These are phyloP conservation scores for Lophura swinhoii DNA, from an alignment of 2,797 vertebrate species.

Conservation along the genomic window DNA sequence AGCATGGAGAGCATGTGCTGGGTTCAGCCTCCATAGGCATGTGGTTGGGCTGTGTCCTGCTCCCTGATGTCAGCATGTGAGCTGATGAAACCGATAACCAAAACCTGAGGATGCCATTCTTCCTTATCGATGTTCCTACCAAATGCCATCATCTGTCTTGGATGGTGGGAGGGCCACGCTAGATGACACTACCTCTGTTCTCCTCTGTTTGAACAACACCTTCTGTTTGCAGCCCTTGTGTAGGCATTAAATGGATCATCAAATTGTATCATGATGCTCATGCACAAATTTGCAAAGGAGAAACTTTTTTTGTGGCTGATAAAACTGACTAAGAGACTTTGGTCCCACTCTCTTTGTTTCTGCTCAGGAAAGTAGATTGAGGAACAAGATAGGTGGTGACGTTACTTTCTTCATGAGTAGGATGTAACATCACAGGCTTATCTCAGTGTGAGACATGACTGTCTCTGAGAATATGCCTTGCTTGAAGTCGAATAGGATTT, in stretches of 20 bases:
- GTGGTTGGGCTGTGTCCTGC: neutral
- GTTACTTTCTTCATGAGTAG: neutral
- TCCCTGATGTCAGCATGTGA: neutral
- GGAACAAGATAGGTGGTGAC: neutral
- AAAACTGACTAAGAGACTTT: neutral
- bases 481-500: neutral
- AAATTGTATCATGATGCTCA: fast-evolving
- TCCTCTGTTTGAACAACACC: neutral
- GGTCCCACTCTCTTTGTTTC: neutral
- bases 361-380: neutral
- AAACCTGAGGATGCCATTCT: too few species aligned
- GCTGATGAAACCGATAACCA: neutral
- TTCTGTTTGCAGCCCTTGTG: neutral
- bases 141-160: neutral
- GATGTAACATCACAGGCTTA: neutral
- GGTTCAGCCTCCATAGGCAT: neutral
- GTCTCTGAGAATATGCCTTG: neutral
- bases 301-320: neutral
- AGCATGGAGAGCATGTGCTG: neutral
- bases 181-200: neutral
- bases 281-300: neutral
- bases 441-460: neutral
- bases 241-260: neutral
- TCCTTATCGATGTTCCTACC: neutral
- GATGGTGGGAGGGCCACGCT: neutral